Percentiles rank a stretch among this genome's conserved stretches.
These are phyloP conservation scores for Herpailurus yagouaroundi DNA, from an alignment of 2,113 vertebrate species.

Conservation along the genomic window DNA sequence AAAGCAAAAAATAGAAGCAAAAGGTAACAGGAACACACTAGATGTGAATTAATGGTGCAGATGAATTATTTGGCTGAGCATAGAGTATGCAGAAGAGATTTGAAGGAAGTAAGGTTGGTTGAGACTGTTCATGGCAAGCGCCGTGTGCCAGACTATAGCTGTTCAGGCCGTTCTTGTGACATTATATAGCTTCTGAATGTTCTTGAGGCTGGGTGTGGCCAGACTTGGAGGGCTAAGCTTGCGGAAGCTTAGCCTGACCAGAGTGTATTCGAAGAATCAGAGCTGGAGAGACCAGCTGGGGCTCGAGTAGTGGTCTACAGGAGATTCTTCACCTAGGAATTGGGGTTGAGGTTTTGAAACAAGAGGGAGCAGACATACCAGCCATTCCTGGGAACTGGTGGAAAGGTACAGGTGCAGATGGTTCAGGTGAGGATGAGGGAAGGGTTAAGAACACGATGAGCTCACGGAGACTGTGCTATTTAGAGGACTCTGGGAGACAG, in stretches of 20 bases:
- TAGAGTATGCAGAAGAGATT: neutral
- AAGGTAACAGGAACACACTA: neutral
- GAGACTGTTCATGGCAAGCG: neutral
- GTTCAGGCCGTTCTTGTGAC: accelerated
- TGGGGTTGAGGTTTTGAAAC: neutral
- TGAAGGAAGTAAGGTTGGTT: neutral
- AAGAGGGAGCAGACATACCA: neutral
- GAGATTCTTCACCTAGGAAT: neutral
- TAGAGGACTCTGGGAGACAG: neutral
- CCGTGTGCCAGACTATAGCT: neutral
- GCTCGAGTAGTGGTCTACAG: neutral
- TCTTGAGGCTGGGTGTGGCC: neutral
- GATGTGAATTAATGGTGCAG: too few species aligned
- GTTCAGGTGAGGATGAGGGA: neutral
- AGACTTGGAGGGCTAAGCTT: neutral
- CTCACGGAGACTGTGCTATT: neutral
- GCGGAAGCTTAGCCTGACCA: neutral
- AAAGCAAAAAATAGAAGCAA: neutral
- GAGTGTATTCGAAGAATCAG: neutral
- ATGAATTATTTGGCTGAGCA: neutral
- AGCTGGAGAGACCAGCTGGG: neutral
- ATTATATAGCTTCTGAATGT: neutral
- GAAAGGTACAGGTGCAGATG: neutral
- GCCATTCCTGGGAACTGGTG: neutral
- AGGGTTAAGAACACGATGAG: neutral